A percentile compares a stretch with the other conserved stretches of the same genome.
Conservation (phyloP, 2,797 vertebrate genomes). For the Holocentrus rufus region DNA sequence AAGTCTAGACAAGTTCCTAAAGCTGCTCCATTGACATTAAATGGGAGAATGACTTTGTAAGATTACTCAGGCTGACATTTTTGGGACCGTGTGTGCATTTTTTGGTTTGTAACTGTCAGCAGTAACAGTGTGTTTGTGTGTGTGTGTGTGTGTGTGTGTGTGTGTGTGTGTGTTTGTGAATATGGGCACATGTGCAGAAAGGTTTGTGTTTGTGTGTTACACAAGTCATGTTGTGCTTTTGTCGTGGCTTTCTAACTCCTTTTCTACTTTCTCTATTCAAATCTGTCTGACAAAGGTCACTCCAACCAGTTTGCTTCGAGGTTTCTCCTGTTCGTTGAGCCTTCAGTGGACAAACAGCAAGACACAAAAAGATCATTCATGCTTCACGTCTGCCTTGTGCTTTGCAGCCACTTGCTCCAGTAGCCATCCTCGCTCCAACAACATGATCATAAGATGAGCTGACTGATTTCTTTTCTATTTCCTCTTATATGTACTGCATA, state of each 20-base stretch:
- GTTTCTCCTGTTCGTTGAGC: background rate
- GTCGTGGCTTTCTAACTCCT: background rate
- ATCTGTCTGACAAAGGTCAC: background rate
- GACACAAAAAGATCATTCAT: too few relatives aligned
- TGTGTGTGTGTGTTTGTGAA: constrained; percentile 23
- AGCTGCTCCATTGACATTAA: background rate
- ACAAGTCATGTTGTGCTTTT: constrained; percentile 5
- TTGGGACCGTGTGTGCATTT: background rate
- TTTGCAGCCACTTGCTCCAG: background rate
- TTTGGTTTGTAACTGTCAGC: background rate
- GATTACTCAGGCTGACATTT: background rate
- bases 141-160: constrained; percentile 27
- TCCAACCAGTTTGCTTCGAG: background rate
- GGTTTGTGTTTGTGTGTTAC: constrained; percentile 33
- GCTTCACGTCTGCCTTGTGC: too few relatives aligned
- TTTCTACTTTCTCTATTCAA: background rate
- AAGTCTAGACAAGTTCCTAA: background rate
- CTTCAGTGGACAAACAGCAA: background rate
- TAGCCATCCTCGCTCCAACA: background rate
- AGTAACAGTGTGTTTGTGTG: constrained; percentile 27
- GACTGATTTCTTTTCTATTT: too few relatives aligned
- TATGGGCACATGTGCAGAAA: constrained; percentile 1
- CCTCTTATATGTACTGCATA: too few relatives aligned
- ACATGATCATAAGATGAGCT: too few relatives aligned
- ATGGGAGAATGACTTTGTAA: background rate